These are phyloP conservation scores for Phrynocephalus guinanensis DNA, from an alignment of 2,797 vertebrate species.

Conservation along the genomic window DNA sequence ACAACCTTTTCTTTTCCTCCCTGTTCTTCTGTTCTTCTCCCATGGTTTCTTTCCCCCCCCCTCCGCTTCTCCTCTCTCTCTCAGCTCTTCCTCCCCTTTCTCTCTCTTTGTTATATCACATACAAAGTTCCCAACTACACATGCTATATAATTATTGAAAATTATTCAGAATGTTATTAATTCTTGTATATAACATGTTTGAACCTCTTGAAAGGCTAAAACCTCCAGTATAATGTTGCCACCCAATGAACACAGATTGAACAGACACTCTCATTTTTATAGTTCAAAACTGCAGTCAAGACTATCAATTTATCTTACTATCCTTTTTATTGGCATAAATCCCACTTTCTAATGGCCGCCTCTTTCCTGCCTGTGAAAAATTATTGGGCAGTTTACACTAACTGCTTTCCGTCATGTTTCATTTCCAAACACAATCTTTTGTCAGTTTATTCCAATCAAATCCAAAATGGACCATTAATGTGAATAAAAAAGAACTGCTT, in stretches of 20 bases:
- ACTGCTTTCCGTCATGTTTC: conserved; percentile 69
- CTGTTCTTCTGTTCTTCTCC: too few species aligned
- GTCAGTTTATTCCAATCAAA: conserved; percentile 71
- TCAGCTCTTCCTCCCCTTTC: too few species aligned
- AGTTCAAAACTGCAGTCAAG: conserved; percentile 35
- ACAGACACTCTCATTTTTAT: conserved; percentile 54
- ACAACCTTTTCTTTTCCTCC: too few species aligned
- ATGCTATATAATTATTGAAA: background rate
- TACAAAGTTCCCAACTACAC: background rate
- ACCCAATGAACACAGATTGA: conserved; percentile 11
- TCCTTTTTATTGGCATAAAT: conserved; percentile 64
- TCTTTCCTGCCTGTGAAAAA: conserved; percentile 67
- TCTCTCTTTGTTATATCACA: too few species aligned
- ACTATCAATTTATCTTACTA: conserved; percentile 63
- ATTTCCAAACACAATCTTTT: conserved; percentile 73
- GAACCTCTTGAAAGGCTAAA: background rate
- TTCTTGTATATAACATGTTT: background rate
- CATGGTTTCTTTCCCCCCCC: too few species aligned
- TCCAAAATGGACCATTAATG: conserved; percentile 61
- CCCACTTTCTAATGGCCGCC: conserved; percentile 48
- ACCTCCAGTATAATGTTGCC: background rate
- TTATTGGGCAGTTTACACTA: conserved; percentile 72
- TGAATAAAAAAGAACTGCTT: conserved; percentile 59
- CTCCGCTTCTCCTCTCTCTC: too few species aligned
- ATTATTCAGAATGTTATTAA: background rate